phyloP scores from a whole-genome alignment of 2,888 invertebrate species.

The Phortica magna region DNA sequence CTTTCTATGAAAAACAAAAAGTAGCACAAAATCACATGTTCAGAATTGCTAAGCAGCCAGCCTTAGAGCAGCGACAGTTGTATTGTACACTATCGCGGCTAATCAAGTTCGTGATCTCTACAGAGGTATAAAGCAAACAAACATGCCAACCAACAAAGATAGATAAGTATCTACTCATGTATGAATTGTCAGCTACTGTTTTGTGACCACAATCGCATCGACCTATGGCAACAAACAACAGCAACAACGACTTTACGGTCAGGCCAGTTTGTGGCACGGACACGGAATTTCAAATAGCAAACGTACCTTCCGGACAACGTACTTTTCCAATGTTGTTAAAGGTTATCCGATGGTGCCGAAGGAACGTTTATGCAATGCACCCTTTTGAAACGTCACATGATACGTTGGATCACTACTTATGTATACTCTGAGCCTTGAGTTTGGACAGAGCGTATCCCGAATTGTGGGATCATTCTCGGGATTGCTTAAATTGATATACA shows the following conservation, averaged over 20 bases:
- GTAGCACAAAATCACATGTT: not conserved
- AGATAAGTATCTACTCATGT: not conserved
- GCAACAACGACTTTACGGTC: not conserved
- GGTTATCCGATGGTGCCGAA: not conserved
- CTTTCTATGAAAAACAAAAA: not conserved
- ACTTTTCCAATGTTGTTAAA: not conserved
- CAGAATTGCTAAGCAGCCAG: not conserved
- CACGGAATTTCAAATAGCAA: not conserved
- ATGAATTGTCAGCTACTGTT: not conserved
- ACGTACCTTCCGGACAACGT: not conserved
- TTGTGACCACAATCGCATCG: not conserved
- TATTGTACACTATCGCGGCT: not conserved
- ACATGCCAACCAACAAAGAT: not conserved
- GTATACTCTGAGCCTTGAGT: no score
- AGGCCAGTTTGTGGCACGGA: not conserved
- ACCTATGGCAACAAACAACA: not conserved
- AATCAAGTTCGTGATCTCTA: slow-evolving; percentile 5
- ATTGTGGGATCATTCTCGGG: no score
- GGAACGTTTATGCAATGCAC: not conserved
- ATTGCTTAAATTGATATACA: no score
- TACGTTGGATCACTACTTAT: no score
- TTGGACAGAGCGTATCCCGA: no score
- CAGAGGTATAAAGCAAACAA: not conserved
- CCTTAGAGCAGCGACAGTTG: not conserved
- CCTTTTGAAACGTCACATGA: not conserved